A percentile compares a stretch with the other conserved stretches of the same genome.
Conservation (phyloP, 2,888 invertebrate genomes). For the Tuberolachnus salignus region DNA sequence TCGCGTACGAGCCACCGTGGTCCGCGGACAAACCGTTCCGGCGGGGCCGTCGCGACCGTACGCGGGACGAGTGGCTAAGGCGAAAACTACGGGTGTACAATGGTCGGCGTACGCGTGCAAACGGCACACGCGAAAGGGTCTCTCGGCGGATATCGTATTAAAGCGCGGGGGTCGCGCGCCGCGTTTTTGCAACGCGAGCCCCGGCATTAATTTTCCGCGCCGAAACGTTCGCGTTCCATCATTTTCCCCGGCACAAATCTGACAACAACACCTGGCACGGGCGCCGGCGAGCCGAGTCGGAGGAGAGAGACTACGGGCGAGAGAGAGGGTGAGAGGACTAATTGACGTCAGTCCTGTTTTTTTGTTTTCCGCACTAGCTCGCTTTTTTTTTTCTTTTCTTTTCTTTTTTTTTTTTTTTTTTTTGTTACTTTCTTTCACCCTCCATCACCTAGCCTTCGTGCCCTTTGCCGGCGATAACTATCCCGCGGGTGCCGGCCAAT, state of each 20-base stretch:
- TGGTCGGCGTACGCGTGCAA: too few relatives aligned
- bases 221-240: conserved; percentile 51
- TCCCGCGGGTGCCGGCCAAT: background rate
- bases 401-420: too few relatives aligned
- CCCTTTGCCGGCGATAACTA: too few relatives aligned
- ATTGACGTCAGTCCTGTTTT: too few relatives aligned
- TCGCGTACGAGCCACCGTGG: too few relatives aligned
- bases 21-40: background rate
- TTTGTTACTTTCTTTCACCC: too few relatives aligned
- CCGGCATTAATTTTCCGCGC: conserved; percentile 52
- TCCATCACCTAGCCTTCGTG: too few relatives aligned
- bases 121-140: background rate
- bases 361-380: too few relatives aligned
- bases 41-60: background rate
- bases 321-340: too few relatives aligned
- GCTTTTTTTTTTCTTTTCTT: too few relatives aligned
- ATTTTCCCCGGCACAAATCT: conserved; percentile 41
- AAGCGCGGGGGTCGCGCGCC: background rate
- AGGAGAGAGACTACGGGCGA: too few relatives aligned
- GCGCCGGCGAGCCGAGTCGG: background rate
- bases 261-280: conserved; percentile 53
- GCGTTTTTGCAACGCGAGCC: conserved; percentile 29
- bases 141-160: background rate
- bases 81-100: background rate
- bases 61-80: background rate